Evolutionary conservation across 1,140 invertebrate genomes (phyloP).

Genomic region (Chelonus insularis): DNA sequence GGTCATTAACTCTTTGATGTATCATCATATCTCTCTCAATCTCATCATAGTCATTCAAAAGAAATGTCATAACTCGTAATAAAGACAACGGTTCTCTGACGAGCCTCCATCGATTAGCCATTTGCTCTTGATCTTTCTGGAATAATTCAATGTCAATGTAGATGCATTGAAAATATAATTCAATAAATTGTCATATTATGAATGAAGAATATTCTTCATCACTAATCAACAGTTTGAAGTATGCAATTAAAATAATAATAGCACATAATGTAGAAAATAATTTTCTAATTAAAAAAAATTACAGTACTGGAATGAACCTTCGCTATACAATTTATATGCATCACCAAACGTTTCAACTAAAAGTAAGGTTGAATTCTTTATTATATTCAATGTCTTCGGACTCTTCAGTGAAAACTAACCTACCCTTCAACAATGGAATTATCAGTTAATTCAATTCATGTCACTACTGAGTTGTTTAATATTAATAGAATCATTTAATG

Average conservation of each 20-base stretch:
- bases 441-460: no score
- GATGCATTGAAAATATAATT: no score
- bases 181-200: no score
- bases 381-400: not conserved
- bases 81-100: constrained; percentile 7
- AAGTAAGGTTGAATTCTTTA: not conserved
- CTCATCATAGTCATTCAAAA: not conserved
- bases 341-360: not conserved
- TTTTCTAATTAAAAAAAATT: not conserved
- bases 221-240: no score
- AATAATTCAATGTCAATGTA: not conserved
- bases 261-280: constrained; percentile 1
- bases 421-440: no score
- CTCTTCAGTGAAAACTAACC: no score
- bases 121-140: not conserved
- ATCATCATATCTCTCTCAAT: not conserved
- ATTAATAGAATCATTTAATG: no score
- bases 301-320: not conserved
- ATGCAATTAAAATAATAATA: no score
- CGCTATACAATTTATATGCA: not conserved
- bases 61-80: constrained; percentile 13
- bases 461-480: no score
- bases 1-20: not conserved
- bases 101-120: constrained; percentile 11
- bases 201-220: no score